phyloP scores from a whole-genome alignment of 37 sponge, comb jelly and placozoan genomes.

The Chondrosia reniformis region DNA sequence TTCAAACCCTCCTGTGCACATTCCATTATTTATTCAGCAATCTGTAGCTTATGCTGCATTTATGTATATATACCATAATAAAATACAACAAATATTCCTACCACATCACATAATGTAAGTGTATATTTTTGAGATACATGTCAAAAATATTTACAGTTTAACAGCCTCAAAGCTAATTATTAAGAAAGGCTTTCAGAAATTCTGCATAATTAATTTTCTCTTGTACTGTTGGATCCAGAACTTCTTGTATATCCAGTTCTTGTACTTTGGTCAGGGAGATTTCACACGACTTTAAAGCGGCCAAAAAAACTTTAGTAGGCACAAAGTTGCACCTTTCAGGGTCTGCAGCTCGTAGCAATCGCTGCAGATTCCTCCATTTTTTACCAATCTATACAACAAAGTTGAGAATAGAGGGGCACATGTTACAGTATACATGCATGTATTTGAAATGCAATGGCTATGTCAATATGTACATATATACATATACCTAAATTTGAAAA shows the following conservation, averaged over 20 bases:
- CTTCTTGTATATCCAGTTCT: constrained; percentile 27
- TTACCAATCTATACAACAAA: constrained; percentile 5
- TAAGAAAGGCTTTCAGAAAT: constrained; percentile 37
- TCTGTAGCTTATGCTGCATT: too few relatives aligned
- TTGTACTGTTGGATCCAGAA: constrained; percentile 34
- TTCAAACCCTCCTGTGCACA: too few relatives aligned
- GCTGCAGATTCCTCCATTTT: constrained; percentile 24
- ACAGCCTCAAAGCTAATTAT: too few relatives aligned
- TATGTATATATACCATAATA: too few relatives aligned
- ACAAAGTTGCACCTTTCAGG: neutral
- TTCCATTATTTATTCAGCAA: too few relatives aligned
- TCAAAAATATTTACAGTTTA: too few relatives aligned
- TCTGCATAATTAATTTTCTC: constrained; percentile 31
- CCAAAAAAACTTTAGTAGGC: constrained; percentile 10
- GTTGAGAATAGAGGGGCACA: too few relatives aligned
- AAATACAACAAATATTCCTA: too few relatives aligned
- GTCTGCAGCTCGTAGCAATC: constrained; percentile 24
- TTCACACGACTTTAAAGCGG: constrained; percentile 22
- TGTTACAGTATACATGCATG: neutral
- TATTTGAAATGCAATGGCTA: neutral
- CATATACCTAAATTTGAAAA: neutral
- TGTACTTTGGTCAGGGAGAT: constrained; percentile 24
- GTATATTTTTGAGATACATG: too few relatives aligned
- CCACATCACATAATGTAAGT: too few relatives aligned
- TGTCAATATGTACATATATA: neutral